These are phyloP conservation scores for Chascanopsetta lugubris DNA, from an alignment of 2,113 vertebrate species.

Conservation along the genomic window DNA sequence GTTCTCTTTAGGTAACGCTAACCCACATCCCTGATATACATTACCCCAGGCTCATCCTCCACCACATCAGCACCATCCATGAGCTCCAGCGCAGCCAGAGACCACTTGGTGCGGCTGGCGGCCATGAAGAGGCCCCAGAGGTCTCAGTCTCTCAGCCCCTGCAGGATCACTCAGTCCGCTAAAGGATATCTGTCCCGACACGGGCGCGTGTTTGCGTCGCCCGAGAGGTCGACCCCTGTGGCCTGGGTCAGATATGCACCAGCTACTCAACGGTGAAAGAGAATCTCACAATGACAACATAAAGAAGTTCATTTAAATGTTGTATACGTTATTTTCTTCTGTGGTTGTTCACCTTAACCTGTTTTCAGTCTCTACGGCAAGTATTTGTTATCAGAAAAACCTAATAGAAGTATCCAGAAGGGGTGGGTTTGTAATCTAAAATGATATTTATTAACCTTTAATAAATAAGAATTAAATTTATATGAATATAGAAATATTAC, in stretches of 20 bases:
- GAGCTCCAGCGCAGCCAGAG: constrained; percentile 13
- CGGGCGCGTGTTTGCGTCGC: constrained; percentile 58
- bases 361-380: no score
- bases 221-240: constrained; percentile 37
- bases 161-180: constrained; percentile 57
- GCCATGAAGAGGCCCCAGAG: constrained; percentile 56
- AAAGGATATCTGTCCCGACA: constrained; percentile 43
- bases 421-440: no score
- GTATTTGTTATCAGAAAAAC: not conserved
- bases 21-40: no score
- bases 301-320: not conserved
- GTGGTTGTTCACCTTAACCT: no score
- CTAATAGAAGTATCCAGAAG: no score
- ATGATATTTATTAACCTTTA: no score
- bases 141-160: constrained; percentile 70
- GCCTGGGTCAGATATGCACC: constrained; percentile 46
- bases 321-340: not conserved
- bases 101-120: not conserved
- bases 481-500: no score
- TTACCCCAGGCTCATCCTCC: constrained; percentile 34
- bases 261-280: constrained; percentile 30
- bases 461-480: no score
- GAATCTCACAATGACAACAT: not conserved
- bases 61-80: constrained; percentile 2
- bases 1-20: not conserved